A percentile compares a stretch with the other conserved stretches of the same genome.
These are phyloP conservation scores for Spheniscus mendiculus DNA, from an alignment of 2,113 vertebrate genomes.

Conservation along the genomic window DNA sequence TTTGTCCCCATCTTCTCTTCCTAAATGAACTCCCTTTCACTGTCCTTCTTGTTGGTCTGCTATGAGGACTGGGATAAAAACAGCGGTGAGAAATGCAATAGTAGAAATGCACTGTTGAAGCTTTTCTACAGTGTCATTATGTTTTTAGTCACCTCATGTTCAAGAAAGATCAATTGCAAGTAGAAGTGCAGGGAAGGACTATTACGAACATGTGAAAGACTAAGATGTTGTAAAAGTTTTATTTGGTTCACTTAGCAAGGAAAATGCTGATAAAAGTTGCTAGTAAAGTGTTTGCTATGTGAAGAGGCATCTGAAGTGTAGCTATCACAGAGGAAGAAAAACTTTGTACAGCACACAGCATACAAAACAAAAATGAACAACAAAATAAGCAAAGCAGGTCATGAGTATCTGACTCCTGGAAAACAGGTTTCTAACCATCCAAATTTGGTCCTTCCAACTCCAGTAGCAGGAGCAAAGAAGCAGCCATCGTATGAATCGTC, in stretches of 20 bases:
- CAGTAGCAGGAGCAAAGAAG: neutral
- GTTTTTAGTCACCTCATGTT: neutral
- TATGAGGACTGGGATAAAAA: neutral
- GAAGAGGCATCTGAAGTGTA: neutral
- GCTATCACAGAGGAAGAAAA: neutral
- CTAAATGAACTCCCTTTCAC: neutral
- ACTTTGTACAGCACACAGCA: neutral
- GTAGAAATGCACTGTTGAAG: neutral
- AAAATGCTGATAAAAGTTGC: neutral
- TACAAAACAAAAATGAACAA: neutral
- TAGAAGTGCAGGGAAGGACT: neutral
- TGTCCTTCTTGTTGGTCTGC: neutral
- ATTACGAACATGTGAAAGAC: neutral
- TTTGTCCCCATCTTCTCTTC: neutral
- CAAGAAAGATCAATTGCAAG: neutral
- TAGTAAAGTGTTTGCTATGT: neutral
- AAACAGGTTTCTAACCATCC: neutral
- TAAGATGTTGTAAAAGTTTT: neutral
- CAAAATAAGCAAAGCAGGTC: neutral
- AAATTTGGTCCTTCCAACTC: neutral
- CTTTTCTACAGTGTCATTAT: neutral
- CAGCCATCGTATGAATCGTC: fast-evolving
- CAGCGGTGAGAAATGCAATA: neutral
- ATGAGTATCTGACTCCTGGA: neutral
- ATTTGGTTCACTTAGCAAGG: neutral